A percentile compares a stretch with the other conserved stretches of the same genome.
Evolutionary conservation across 2,888 invertebrate species (phyloP).

Genomic region (Diaphora mendica): DNA sequence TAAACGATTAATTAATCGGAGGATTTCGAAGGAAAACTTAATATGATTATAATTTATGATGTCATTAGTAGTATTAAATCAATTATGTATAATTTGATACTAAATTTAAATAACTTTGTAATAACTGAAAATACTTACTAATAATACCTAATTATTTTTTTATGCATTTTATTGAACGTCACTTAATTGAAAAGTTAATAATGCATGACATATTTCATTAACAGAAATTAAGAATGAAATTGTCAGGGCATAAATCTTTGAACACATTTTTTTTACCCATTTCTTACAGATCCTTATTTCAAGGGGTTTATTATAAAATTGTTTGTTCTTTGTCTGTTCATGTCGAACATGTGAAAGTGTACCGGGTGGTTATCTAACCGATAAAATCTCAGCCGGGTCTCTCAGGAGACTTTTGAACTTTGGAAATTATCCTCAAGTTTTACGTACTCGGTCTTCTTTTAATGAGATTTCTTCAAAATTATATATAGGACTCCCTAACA

Average conservation of each 20-base stretch:
- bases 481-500: constrained; percentile 42
- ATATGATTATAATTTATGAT: not conserved
- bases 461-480: constrained; percentile 53
- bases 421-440: constrained; percentile 48
- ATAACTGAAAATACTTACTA: not conserved
- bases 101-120: not conserved
- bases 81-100: not conserved
- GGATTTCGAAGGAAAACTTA: too few relatives aligned
- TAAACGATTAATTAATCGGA: not conserved
- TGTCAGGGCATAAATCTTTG: not conserved
- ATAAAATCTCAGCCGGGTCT: constrained; percentile 43
- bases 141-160: too few relatives aligned
- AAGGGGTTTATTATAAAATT: not conserved
- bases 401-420: constrained; percentile 48
- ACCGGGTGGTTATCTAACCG: constrained; percentile 31
- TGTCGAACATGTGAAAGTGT: constrained; percentile 31
- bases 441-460: constrained; percentile 49
- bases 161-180: too few relatives aligned
- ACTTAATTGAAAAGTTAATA: not conserved
- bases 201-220: not conserved
- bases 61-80: too few relatives aligned
- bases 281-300: not conserved
- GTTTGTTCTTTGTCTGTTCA: constrained; percentile 3
- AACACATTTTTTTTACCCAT: not conserved
- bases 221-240: too few relatives aligned